Conservation (phyloP, 2,888 invertebrate species). For the Phasia obesa region DNA sequence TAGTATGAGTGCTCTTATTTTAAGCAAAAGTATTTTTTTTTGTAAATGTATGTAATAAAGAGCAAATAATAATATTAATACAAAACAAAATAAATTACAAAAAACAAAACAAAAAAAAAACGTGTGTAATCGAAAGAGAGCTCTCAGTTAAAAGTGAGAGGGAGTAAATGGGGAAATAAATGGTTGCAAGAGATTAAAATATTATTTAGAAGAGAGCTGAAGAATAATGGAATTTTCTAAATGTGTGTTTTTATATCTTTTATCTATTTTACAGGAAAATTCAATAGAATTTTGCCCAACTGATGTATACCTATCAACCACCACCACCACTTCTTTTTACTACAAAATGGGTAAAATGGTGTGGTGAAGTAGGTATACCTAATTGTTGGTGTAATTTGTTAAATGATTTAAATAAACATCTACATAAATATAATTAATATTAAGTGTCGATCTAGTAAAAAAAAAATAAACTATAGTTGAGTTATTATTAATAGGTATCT, state of each 20-base stretch:
- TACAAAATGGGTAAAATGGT: slow-evolving; percentile 28
- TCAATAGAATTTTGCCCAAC: slow-evolving; percentile 39
- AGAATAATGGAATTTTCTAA: slow-evolving; percentile 37
- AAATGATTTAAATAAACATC: slow-evolving; percentile 32
- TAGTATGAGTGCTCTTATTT: slow-evolving; percentile 29
- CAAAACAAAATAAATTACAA: not conserved
- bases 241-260: slow-evolving; percentile 21
- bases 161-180: slow-evolving; percentile 46
- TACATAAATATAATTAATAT: not conserved
- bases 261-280: slow-evolving; percentile 20
- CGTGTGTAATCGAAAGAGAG: slow-evolving; percentile 57
- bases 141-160: slow-evolving; percentile 47
- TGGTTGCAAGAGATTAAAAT: slow-evolving; percentile 42
- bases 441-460: not conserved
- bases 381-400: slow-evolving; percentile 38
- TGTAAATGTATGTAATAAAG: slow-evolving; percentile 49
- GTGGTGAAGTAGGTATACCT: not conserved
- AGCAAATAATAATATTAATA: slow-evolving; percentile 34
- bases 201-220: slow-evolving; percentile 35
- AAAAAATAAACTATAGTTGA: not conserved
- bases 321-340: slow-evolving; percentile 9
- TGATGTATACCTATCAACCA: too few relatives aligned
- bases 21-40: slow-evolving; percentile 26
- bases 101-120: slow-evolving; percentile 18
- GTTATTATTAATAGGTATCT: not conserved